These are phyloP conservation scores for Cavia aperea DNA, from an alignment of 2,113 vertebrate species.

Conservation along the genomic window DNA sequence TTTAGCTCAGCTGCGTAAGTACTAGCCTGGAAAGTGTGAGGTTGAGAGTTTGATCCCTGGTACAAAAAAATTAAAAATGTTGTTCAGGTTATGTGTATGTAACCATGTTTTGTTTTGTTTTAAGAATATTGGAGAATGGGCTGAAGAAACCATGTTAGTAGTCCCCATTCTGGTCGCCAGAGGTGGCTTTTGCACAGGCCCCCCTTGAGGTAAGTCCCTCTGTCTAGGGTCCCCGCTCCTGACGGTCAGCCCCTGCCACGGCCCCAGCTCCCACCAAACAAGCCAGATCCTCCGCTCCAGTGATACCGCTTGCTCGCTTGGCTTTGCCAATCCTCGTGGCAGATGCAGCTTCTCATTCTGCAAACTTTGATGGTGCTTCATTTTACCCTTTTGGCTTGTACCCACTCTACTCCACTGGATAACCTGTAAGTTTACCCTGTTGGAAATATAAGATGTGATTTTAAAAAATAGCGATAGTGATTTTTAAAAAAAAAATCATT, in stretches of 20 bases:
- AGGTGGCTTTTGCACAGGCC: rapidly evolving
- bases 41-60: no score
- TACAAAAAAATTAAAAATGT: no score
- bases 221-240: neutral
- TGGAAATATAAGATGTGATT: neutral
- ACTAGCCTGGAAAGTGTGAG: no score
- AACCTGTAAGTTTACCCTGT: neutral
- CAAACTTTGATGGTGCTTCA: neutral
- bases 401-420: neutral
- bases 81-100: neutral
- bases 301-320: neutral
- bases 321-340: neutral
- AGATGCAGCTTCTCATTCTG: rapidly evolving
- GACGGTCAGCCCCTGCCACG: neutral
- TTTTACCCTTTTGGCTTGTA: neutral
- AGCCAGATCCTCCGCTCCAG: neutral
- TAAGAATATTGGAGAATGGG: neutral
- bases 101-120: neutral
- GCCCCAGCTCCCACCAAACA: neutral
- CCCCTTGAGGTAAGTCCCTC: no score
- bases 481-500: neutral
- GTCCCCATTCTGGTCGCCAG: neutral
- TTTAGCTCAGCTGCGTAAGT: no score
- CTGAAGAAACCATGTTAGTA: neutral
- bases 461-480: neutral